Evolutionary conservation across 1,140 invertebrate species (phyloP).

Genomic region (Ganaspis sp.): DNA sequence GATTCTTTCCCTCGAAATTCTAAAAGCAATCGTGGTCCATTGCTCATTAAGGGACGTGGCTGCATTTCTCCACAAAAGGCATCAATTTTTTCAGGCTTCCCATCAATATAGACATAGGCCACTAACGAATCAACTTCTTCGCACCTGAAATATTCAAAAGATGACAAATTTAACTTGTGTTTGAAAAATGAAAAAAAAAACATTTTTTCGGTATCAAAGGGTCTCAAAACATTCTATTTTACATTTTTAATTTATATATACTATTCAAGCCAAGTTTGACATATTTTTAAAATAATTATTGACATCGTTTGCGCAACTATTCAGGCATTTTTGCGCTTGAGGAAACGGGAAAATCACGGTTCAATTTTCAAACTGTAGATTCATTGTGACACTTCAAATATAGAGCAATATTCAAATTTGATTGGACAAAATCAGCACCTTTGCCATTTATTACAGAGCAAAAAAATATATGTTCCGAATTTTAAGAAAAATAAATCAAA

Average conservation of each 20-base stretch:
- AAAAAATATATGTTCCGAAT: not conserved
- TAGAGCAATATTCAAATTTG: conserved; percentile 18
- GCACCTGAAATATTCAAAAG: conserved; percentile 80
- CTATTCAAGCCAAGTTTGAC: conserved; percentile 33
- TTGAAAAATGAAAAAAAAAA: not conserved
- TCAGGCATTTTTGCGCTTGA: conserved; percentile 56
- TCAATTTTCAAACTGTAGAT: conserved; percentile 42
- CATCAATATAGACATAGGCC: conserved; percentile 87
- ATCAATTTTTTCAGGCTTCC: conserved; percentile 87
- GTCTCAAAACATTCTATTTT: no score
- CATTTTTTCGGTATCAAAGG: no score
- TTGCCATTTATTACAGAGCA: not conserved
- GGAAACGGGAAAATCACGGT: conserved; percentile 56
- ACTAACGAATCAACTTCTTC: conserved; percentile 85
- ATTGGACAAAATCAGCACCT: not conserved
- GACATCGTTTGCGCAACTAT: conserved; percentile 32
- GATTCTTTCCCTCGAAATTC: conserved; percentile 86
- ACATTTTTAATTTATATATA: no score
- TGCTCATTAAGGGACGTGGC: conserved; percentile 92
- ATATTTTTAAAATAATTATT: conserved; percentile 20
- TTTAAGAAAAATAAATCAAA: no score
- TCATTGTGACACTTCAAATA: conserved; percentile 15
- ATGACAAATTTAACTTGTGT: not conserved
- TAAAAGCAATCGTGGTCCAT: conserved; percentile 86
- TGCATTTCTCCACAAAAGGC: conserved; percentile 87